Conservation (phyloP, 2,113 vertebrate species). For the Ursus arctos region DNA sequence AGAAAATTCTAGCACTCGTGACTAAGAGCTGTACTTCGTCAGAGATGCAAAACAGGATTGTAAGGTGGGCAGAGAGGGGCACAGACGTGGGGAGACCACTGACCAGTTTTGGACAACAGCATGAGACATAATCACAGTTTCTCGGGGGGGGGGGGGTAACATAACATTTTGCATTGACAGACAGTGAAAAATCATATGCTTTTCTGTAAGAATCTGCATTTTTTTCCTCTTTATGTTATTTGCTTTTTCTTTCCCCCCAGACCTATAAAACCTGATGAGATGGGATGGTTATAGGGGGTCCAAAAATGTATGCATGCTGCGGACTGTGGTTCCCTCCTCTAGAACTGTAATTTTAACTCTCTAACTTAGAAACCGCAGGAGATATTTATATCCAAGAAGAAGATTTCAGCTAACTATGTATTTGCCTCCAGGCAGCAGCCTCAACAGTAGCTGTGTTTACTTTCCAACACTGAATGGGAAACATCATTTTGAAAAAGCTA, state of each 20-base stretch:
- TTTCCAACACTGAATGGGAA: slow-evolving; percentile 51
- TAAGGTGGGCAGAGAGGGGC: fast-evolving
- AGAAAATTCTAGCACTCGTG: not conserved
- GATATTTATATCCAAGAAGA: slow-evolving; percentile 62
- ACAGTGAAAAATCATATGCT: not conserved
- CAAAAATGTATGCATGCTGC: not conserved
- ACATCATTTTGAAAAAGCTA: slow-evolving; percentile 58
- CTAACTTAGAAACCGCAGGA: not conserved
- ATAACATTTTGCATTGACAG: not conserved
- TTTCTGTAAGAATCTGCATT: not conserved
- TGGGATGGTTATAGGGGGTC: not conserved
- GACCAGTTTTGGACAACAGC: not conserved
- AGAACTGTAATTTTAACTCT: not conserved
- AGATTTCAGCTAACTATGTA: slow-evolving; percentile 44
- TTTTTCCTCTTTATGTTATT: not conserved
- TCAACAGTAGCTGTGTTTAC: not conserved
- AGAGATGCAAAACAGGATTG: not conserved
- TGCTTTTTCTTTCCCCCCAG: not conserved
- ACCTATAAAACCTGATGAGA: not conserved
- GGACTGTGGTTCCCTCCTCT: not conserved
- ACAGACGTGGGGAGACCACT: not conserved
- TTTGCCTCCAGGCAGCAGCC: slow-evolving; percentile 71
- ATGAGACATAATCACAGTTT: not conserved
- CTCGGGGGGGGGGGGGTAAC: not conserved
- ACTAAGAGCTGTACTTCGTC: not conserved